Percentiles rank a stretch among this genome's conserved stretches.
These are phyloP conservation scores for Drosophila funebris DNA, from an alignment of 1,140 invertebrate species.

Conservation along the genomic window DNA sequence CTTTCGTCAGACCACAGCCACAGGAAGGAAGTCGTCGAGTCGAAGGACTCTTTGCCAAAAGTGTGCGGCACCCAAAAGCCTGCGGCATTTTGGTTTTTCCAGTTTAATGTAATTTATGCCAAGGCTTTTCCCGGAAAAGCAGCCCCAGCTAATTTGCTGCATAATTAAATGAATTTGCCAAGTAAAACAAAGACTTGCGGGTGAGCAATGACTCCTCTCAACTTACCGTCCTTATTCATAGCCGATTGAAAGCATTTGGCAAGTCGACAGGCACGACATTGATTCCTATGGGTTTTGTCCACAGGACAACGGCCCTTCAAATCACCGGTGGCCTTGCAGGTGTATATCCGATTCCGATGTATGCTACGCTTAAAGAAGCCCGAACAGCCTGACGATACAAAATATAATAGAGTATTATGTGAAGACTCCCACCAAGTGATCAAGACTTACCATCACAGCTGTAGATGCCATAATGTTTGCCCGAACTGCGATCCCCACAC, in stretches of 20 bases:
- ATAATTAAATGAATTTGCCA: constrained; percentile 75
- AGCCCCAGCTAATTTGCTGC: constrained; percentile 70
- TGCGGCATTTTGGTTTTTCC: constrained; percentile 69
- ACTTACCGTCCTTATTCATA: constrained; percentile 99
- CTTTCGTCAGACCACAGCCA: constrained; percentile 16
- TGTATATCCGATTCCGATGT: constrained; percentile 97
- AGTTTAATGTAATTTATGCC: constrained; percentile 76
- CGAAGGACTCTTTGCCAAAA: constrained; percentile 13
- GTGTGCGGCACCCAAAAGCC: constrained; percentile 50
- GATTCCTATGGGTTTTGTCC: constrained; percentile 98
- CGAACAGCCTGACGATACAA: constrained; percentile 90
- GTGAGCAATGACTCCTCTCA: constrained; percentile 45
- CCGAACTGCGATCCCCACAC: constrained; percentile 97
- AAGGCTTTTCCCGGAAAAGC: constrained; percentile 27
- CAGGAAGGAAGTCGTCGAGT: neutral
- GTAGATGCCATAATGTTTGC: constrained; percentile 98
- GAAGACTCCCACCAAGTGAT: neutral
- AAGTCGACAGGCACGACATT: constrained; percentile 97
- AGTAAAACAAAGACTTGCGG: constrained; percentile 71
- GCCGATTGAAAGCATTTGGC: constrained; percentile 98
- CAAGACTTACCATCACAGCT: constrained; percentile 95
- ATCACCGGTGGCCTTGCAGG: constrained; percentile 97
- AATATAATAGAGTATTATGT: neutral
- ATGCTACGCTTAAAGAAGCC: constrained; percentile 99
- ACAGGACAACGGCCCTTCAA: constrained; percentile 97